Evolutionary conservation across 1,140 invertebrate genomes (phyloP).

Genomic region (Polypedilum pembai): DNA sequence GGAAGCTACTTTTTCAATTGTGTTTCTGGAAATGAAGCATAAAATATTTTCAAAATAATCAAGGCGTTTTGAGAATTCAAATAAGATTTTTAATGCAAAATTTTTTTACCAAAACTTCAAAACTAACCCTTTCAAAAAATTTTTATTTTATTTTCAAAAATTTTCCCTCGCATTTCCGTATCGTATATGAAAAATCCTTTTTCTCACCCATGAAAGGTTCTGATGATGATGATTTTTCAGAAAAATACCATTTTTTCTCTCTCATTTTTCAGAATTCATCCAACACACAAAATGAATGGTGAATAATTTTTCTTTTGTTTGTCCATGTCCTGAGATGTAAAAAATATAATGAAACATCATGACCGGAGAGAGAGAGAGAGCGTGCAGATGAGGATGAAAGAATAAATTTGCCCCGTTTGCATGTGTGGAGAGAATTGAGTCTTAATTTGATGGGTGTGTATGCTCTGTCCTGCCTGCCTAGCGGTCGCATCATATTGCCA

Average conservation of each 20-base stretch:
- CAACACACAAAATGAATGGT: background rate
- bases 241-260: background rate
- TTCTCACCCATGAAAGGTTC: background rate
- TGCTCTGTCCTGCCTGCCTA: background rate
- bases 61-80: too few relatives aligned
- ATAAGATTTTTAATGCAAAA: too few relatives aligned
- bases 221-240: slow-evolving; percentile 18
- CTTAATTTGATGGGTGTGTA: slow-evolving; percentile 24
- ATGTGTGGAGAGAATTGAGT: slow-evolving; percentile 22
- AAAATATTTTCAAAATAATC: too few relatives aligned
- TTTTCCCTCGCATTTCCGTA: background rate
- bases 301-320: slow-evolving; percentile 19
- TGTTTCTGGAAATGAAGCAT: too few relatives aligned
- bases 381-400: background rate
- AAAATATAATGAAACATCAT: background rate
- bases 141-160: too few relatives aligned
- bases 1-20: too few relatives aligned
- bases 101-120: too few relatives aligned
- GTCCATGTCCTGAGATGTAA: slow-evolving; percentile 3
- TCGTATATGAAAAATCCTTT: background rate
- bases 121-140: too few relatives aligned
- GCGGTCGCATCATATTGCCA: background rate
- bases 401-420: background rate
- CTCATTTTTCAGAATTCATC: background rate
- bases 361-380: too few relatives aligned